A percentile compares a stretch with the other conserved stretches of the same genome.
Conservation (phyloP, 2,888 invertebrate genomes). For the Apodemia hepburni region DNA sequence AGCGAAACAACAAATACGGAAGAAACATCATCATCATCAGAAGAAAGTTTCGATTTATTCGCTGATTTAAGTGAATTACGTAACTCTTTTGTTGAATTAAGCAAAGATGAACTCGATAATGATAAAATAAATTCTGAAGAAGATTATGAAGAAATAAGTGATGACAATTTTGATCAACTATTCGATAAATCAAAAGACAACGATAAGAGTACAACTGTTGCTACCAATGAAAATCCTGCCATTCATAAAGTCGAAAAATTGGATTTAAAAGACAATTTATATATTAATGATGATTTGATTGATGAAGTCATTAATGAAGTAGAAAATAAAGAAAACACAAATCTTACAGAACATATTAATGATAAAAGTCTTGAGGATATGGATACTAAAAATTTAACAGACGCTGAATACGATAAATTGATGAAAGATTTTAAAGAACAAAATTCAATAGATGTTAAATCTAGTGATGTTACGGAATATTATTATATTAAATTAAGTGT, state of each 20-base stretch:
- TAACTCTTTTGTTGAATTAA: constrained; percentile 47
- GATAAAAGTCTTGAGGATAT: constrained; percentile 21
- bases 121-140: constrained; percentile 25
- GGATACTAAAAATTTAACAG: constrained; percentile 36
- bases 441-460: constrained; percentile 20
- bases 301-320: constrained; percentile 28
- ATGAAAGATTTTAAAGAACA: constrained; percentile 41
- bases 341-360: background rate
- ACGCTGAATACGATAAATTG: constrained; percentile 40
- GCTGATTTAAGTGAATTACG: constrained; percentile 50
- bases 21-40: background rate
- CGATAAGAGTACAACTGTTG: constrained; percentile 23
- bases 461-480: constrained; percentile 16
- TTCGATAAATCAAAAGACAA: constrained; percentile 21
- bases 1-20: background rate
- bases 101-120: constrained; percentile 30
- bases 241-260: constrained; percentile 23
- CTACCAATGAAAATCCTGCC: constrained; percentile 16
- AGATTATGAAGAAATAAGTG: constrained; percentile 33
- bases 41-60: constrained; percentile 41
- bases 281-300: constrained; percentile 45
- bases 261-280: constrained; percentile 28
- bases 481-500: constrained; percentile 36
- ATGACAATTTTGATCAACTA: constrained; percentile 30
- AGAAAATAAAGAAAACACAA: constrained; percentile 15